phyloP scores from a whole-genome alignment of 2,797 vertebrate genomes.

The Tamandua tetradactyla region DNA sequence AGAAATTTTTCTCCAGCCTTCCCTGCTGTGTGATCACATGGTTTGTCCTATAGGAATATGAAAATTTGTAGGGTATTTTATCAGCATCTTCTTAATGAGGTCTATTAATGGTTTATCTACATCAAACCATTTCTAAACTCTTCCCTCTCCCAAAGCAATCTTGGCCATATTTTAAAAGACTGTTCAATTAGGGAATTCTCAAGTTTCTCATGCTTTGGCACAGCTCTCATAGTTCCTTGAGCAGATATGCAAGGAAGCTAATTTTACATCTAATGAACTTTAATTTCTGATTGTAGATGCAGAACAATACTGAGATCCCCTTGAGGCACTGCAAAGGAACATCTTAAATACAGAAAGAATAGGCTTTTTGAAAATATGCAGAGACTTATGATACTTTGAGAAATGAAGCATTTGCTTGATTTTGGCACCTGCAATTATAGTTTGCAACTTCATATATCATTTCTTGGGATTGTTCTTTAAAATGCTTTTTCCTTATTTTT shows the following conservation, averaged over 20 bases:
- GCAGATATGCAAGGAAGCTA: slow-evolving; percentile 26
- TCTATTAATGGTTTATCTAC: background rate
- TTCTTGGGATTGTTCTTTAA: background rate
- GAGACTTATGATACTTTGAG: background rate
- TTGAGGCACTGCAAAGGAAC: background rate
- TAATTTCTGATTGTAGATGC: slow-evolving; percentile 35
- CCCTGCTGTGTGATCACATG: background rate
- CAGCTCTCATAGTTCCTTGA: background rate
- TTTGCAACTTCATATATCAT: background rate
- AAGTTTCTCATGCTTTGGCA: background rate
- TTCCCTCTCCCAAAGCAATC: background rate
- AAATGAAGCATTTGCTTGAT: background rate
- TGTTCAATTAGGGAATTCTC: slow-evolving; percentile 15
- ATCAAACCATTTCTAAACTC: background rate
- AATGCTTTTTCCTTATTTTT: slow-evolving; percentile 21
- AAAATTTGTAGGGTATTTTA: background rate
- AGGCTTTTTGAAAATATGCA: background rate
- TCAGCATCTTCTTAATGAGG: background rate
- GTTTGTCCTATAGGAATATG: background rate
- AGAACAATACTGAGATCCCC: background rate
- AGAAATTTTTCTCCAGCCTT: background rate
- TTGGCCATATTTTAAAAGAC: slow-evolving; percentile 41
- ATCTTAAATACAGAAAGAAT: background rate
- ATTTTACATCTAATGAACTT: slow-evolving; percentile 45
- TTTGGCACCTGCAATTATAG: background rate